Conservation (phyloP, 1,140 invertebrate genomes). For the Rhynchophorus ferrugineus region DNA sequence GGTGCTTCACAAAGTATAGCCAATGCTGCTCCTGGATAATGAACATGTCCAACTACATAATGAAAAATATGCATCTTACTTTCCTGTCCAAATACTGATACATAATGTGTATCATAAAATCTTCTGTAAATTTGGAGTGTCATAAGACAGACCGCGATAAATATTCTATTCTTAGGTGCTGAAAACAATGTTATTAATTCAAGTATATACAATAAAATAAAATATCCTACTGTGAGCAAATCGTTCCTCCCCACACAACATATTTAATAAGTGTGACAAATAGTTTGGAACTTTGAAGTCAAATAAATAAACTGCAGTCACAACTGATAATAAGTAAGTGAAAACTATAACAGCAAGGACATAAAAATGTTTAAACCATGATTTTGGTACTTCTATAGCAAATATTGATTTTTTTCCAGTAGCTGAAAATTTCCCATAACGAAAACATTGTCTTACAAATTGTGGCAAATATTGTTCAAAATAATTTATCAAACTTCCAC, state of each 20-base stretch:
- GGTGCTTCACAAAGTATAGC: constrained; percentile 63
- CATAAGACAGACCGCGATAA: constrained; percentile 53
- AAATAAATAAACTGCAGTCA: constrained; percentile 45
- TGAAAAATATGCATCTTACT: constrained; percentile 71
- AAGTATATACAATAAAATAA: not conserved
- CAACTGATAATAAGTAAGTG: constrained; percentile 42
- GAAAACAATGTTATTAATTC: constrained; percentile 31
- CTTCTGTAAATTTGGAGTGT: constrained; percentile 62
- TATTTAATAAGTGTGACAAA: constrained; percentile 44
- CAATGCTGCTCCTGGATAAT: constrained; percentile 64
- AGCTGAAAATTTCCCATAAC: constrained; percentile 61
- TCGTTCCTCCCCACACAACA: constrained; percentile 44
- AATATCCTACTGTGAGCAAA: constrained; percentile 46
- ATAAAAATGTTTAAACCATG: constrained; percentile 70
- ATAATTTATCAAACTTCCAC: constrained; percentile 52
- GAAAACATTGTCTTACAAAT: constrained; percentile 51
- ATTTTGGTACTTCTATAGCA: constrained; percentile 60
- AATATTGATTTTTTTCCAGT: constrained; percentile 44
- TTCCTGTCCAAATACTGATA: constrained; percentile 70
- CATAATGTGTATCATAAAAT: constrained; percentile 67
- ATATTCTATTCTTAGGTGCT: constrained; percentile 50
- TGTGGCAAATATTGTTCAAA: constrained; percentile 55
- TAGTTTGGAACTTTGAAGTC: constrained; percentile 40
- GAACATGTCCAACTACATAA: constrained; percentile 64
- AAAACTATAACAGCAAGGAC: constrained; percentile 50